These are phyloP conservation scores for Panurus biarmicus DNA, from an alignment of 2,113 vertebrate genomes.

Conservation along the genomic window DNA sequence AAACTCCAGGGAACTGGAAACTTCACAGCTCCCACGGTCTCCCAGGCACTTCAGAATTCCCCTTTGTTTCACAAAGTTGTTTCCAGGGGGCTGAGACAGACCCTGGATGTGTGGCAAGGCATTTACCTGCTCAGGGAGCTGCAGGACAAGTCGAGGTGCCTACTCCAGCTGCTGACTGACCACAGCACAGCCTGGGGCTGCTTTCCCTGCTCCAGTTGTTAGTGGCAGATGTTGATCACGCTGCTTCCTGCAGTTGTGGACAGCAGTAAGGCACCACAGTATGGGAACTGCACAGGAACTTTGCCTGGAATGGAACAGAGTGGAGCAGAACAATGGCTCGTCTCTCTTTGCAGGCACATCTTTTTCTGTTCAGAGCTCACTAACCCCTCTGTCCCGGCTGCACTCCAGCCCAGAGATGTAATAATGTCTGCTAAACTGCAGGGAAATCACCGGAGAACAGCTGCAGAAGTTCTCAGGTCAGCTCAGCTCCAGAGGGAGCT, in stretches of 20 bases:
- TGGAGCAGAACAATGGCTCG: neutral
- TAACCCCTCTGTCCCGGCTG: neutral
- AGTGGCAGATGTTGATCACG: neutral
- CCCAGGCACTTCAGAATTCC: neutral
- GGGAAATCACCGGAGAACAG: neutral
- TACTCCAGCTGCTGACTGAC: neutral
- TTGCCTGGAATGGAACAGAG: constrained; percentile 2
- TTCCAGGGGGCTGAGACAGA: neutral
- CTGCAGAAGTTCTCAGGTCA: neutral
- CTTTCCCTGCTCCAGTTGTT: neutral
- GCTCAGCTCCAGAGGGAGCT: neutral
- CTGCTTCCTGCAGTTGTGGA: neutral
- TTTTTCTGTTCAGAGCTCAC: constrained; percentile 11
- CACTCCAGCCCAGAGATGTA: neutral
- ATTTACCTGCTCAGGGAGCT: neutral
- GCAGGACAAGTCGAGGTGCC: neutral
- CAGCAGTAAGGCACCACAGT: neutral
- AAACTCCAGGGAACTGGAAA: neutral
- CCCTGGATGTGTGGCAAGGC: neutral
- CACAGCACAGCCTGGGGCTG: neutral
- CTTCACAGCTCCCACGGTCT: neutral
- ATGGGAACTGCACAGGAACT: neutral
- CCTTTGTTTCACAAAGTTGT: neutral
- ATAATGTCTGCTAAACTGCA: neutral
- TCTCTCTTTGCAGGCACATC: constrained; percentile 25